Base-by-base conservation (phyloP, 2,888 invertebrate species). In the Lycaena phlaeas region DNA sequence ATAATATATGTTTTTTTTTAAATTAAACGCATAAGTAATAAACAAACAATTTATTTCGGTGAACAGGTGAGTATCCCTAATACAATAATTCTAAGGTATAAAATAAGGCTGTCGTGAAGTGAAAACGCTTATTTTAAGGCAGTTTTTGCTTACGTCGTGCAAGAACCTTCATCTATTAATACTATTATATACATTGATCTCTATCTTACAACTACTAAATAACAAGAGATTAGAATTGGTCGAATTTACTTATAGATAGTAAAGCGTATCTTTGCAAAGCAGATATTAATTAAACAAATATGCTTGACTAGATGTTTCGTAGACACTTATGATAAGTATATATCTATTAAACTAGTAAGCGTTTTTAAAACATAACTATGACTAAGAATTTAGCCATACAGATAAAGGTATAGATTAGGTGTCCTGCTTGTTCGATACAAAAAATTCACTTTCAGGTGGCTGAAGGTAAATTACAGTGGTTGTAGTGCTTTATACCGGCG, bases 101-200 rank as follows among this genome's bases (percentile, higher is more conserved):
- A 81, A 82, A 82, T 82, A 82, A 82, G 82, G 82, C 82, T 79
- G 70, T 64, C 61, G 82, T 82, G 81, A 74, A 64, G 79, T 79
- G 78, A 76, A 67, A 68, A 73, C 65, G 67, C 73, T 71, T 72
- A 73, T 42, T 50, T 61, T 81, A 82, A 81, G 81, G 81, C 78
- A 81, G 77, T 79, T 73, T 58, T 71, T 66, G 64, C 65, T 68
- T 75, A 78, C 72, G 71, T 65, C 71, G 71, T 73, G 48, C 38
- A 30, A 39, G 44, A 38, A 46, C 56, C 61, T 59, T 60, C n/a
- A 53, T 49, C 40, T 41, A 40, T 41, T 60, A 68, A 70, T 48
- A 76, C 72, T 74, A n/a, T 40, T 45, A 46, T 42, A 50, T 26
- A 22, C 12, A 9, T 2, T 26, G 14, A 22, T 6, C n/a, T n/a